Percentiles rank a stretch among this genome's conserved stretches.
Conservation (phyloP, 1,140 invertebrate species). For the Calliopsis andreniformis region DNA sequence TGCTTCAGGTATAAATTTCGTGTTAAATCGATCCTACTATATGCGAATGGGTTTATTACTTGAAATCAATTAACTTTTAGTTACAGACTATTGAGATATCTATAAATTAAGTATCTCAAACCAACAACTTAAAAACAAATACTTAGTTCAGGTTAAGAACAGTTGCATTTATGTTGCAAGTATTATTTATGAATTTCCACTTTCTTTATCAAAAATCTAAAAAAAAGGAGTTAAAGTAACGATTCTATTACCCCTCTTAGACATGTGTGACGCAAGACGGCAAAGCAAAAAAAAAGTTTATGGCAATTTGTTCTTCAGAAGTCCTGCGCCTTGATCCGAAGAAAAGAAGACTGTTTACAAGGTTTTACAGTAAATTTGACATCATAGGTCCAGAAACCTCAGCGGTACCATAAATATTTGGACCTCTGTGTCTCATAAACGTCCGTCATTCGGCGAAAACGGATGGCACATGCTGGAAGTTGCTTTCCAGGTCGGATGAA, state of each 20-base stretch:
- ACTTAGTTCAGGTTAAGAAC: too few species aligned
- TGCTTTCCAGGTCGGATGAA: conserved; percentile 30
- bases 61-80: too few species aligned
- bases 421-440: conserved; percentile 50
- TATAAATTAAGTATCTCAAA: too few species aligned
- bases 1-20: too few species aligned
- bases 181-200: too few species aligned
- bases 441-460: conserved; percentile 55
- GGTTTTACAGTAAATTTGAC: conserved; percentile 51
- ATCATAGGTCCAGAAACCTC: conserved; percentile 65
- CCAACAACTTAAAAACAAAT: too few species aligned
- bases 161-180: too few species aligned
- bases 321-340: not conserved
- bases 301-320: not conserved
- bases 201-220: too few species aligned
- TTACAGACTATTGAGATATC: too few species aligned
- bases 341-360: conserved; percentile 18
- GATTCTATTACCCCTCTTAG: not conserved
- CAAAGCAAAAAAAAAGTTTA: not conserved
- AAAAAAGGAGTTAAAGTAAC: not conserved
- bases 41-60: too few species aligned
- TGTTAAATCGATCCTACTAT: too few species aligned
- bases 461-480: conserved; percentile 18
- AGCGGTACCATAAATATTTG: conserved; percentile 64
- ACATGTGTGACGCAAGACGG: not conserved